Percentiles rank a stretch among this genome's conserved stretches.
Conservation (phyloP, 2,113 vertebrate genomes). For the Nannobrachium achirus region DNA sequence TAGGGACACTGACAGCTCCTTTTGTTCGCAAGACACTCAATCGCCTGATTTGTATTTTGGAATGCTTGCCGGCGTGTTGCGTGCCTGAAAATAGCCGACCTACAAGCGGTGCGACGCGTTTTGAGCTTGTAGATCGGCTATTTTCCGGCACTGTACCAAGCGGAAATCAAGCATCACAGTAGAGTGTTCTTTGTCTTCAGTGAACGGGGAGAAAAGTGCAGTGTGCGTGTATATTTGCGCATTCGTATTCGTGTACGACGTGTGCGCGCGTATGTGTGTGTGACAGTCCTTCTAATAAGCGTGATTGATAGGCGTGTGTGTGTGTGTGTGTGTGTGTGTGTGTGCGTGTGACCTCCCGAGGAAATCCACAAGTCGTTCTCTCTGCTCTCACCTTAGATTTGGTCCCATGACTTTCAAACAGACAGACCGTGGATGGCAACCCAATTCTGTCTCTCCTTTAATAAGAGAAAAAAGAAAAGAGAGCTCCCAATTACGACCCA, state of each 20-base stretch:
- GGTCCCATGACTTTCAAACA: constrained; percentile 46
- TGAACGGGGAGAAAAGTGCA: neutral
- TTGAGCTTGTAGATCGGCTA: no score
- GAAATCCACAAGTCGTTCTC: constrained; percentile 60
- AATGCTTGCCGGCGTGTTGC: no score
- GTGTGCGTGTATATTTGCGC: constrained; percentile 3
- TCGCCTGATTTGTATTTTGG: no score
- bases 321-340: constrained; percentile 22
- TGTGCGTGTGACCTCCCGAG: constrained; percentile 46
- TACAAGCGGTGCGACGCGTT: no score
- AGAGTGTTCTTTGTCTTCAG: no score
- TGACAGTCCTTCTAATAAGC: neutral
- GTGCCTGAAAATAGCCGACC: no score
- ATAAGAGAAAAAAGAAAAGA: constrained; percentile 62
- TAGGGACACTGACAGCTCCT: no score
- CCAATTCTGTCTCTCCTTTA: constrained; percentile 77
- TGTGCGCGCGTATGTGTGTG: neutral
- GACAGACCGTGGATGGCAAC: constrained; percentile 70
- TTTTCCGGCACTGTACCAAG: no score
- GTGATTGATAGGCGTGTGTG: constrained; percentile 76
- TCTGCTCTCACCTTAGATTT: constrained; percentile 4
- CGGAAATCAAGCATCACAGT: no score
- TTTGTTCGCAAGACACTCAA: no score
- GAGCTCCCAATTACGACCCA: constrained; percentile 80
- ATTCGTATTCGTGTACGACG: no score